Evolutionary conservation across 1,140 invertebrate species (phyloP).

Genomic region (Drosophila ananassae): DNA sequence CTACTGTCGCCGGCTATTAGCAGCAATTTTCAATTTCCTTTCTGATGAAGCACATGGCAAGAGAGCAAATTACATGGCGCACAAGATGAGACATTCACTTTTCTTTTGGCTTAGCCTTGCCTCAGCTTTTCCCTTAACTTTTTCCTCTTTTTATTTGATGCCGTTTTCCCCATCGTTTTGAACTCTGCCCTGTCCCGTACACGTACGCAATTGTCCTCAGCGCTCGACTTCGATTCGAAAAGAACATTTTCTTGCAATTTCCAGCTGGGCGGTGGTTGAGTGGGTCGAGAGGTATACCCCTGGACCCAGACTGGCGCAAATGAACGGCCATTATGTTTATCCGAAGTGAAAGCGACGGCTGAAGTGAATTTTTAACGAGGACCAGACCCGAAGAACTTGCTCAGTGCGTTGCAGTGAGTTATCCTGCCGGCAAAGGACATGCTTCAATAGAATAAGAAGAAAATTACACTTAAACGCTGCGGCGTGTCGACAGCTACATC

Average conservation of each 20-base stretch:
- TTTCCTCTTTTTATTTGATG: slow-evolving; percentile 13
- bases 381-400: slow-evolving; percentile 26
- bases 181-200: slow-evolving; percentile 42
- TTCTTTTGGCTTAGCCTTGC: slow-evolving; percentile 20
- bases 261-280: slow-evolving; percentile 20
- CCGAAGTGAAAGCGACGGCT: slow-evolving; percentile 75
- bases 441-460: slow-evolving; percentile 82
- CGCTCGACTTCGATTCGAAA: slow-evolving; percentile 60
- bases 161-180: slow-evolving; percentile 20
- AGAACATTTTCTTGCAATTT: slow-evolving; percentile 73
- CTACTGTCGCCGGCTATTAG: slow-evolving; percentile 56
- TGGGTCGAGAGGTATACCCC: slow-evolving; percentile 18
- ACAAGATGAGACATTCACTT: slow-evolving; percentile 60
- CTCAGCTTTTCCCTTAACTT: slow-evolving; percentile 6
- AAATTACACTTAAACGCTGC: slow-evolving; percentile 81
- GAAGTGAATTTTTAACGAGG: slow-evolving; percentile 81
- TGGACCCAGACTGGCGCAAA: slow-evolving; percentile 56
- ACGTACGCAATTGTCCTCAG: slow-evolving; percentile 79
- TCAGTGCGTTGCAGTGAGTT: slow-evolving; percentile 71
- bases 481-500: slow-evolving; percentile 59
- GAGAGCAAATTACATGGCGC: slow-evolving; percentile 83
- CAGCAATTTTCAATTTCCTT: slow-evolving; percentile 84
- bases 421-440: slow-evolving; percentile 72
- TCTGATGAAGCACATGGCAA: slow-evolving; percentile 84
- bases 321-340: slow-evolving; percentile 81